A percentile compares a stretch with the other conserved stretches of the same genome.
Conservation (phyloP, 2,113 vertebrate species). For the Heloderma charlesbogerti region DNA sequence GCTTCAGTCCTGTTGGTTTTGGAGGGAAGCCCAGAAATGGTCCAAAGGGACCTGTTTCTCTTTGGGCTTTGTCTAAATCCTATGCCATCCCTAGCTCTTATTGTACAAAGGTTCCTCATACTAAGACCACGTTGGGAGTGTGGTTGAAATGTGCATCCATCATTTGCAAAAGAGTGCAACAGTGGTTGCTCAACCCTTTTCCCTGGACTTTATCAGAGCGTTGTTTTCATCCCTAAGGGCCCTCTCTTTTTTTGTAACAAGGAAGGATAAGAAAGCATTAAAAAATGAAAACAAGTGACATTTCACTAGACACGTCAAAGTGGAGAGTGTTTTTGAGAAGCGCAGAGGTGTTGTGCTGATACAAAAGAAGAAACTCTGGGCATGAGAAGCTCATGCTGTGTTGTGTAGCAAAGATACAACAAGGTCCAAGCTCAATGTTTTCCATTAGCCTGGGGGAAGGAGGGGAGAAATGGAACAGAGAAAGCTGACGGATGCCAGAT, state of each 20-base stretch:
- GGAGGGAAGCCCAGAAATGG: too few relatives aligned
- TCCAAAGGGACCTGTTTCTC: too few relatives aligned
- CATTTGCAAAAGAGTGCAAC: neutral
- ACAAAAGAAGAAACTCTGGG: constrained; percentile 53
- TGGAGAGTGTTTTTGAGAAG: constrained; percentile 4
- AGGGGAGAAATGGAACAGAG: constrained; percentile 60
- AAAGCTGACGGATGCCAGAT: constrained; percentile 75
- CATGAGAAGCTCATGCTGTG: constrained; percentile 43
- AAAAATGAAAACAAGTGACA: constrained; percentile 13
- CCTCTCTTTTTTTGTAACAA: neutral
- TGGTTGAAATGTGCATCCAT: neutral
- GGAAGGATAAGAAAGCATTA: neutral
- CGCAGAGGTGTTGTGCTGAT: constrained; percentile 45
- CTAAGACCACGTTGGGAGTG: neutral
- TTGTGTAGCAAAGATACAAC: constrained; percentile 48
- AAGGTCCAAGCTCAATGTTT: constrained; percentile 68
- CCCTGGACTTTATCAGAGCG: neutral
- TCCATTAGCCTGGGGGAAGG: constrained; percentile 56
- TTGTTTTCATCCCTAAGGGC: neutral
- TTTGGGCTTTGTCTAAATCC: too few relatives aligned
- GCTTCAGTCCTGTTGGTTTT: too few relatives aligned
- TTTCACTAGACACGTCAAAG: constrained; percentile 18
- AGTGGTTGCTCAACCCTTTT: neutral
- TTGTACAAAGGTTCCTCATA: neutral
- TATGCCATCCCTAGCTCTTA: too few relatives aligned